Evolutionary conservation across 2,888 invertebrate genomes (phyloP).

Genomic region (Sphecodes monilicornis): DNA sequence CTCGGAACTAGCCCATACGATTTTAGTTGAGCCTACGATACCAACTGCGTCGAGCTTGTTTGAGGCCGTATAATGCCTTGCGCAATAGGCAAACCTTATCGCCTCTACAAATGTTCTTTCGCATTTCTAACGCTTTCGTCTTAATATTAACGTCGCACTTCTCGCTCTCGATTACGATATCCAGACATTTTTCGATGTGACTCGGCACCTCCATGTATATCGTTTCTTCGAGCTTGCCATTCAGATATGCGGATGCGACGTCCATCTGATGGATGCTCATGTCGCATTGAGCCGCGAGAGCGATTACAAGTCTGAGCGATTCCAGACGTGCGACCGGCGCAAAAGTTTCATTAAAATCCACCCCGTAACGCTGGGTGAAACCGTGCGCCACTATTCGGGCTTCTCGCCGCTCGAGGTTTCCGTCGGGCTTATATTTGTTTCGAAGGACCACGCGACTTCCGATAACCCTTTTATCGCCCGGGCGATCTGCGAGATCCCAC

Average conservation of each 20-base stretch:
- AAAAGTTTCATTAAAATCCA: background rate
- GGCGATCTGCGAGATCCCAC: background rate
- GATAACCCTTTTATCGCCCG: background rate
- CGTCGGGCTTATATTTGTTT: background rate
- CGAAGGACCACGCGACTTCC: constrained; percentile 10
- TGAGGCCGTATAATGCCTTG: background rate
- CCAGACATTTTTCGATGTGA: too few relatives aligned
- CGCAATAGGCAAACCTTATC: background rate
- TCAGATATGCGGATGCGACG: background rate
- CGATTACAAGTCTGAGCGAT: background rate
- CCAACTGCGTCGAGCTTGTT: background rate
- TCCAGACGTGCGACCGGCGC: background rate
- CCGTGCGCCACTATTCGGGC: too few relatives aligned
- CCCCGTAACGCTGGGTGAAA: too few relatives aligned
- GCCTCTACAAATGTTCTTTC: background rate
- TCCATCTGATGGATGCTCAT: background rate
- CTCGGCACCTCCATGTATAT: background rate
- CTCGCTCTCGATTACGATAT: background rate
- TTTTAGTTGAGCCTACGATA: background rate
- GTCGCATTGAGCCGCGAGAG: background rate
- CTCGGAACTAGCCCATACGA: background rate
- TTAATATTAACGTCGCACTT: background rate
- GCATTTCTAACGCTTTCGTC: background rate
- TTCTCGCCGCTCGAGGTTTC: too few relatives aligned
- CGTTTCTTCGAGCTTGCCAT: background rate